Evolutionary conservation across 1,140 invertebrate genomes (phyloP).

Genomic region (Drosophila elegans): DNA sequence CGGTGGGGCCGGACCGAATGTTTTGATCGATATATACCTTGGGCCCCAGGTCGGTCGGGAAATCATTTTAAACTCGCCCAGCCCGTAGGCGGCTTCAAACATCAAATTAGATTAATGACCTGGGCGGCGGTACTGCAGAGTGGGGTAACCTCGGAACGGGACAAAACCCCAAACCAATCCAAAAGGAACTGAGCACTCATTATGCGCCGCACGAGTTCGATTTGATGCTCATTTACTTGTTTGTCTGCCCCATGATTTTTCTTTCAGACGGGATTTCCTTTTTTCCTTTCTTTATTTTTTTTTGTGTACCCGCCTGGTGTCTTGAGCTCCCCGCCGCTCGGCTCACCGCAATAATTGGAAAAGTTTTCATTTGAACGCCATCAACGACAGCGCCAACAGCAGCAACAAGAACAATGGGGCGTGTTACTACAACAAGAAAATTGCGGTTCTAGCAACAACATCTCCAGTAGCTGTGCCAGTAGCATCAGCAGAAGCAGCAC

Average conservation of each 20-base stretch:
- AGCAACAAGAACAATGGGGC: slow-evolving; percentile 77
- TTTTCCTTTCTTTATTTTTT: slow-evolving; percentile 3
- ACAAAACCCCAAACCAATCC: slow-evolving; percentile 19
- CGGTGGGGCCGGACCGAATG: slow-evolving; percentile 19
- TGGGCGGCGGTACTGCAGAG: slow-evolving; percentile 23
- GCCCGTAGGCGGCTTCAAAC: slow-evolving; percentile 5
- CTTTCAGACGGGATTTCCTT: slow-evolving; percentile 53
- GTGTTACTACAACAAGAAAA: slow-evolving; percentile 68
- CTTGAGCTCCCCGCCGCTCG: slow-evolving; percentile 33
- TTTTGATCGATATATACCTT: slow-evolving; percentile 76
- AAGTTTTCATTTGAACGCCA: slow-evolving; percentile 82
- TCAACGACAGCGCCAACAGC: slow-evolving; percentile 70
- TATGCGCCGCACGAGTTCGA: slow-evolving; percentile 80
- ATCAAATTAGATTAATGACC: slow-evolving; percentile 78
- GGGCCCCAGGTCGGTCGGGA: slow-evolving; percentile 21
- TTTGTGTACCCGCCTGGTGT: slow-evolving; percentile 23
- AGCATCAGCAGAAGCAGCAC: slow-evolving; percentile 16
- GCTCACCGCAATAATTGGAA: slow-evolving; percentile 81
- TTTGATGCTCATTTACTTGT: slow-evolving; percentile 82
- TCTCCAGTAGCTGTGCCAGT: slow-evolving; percentile 4
- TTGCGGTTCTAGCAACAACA: slow-evolving; percentile 65
- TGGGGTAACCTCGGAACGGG: slow-evolving; percentile 5
- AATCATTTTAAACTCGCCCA: slow-evolving; percentile 59
- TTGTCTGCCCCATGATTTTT: slow-evolving; percentile 68
- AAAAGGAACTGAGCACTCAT: slow-evolving; percentile 55